Evolutionary conservation across 2,888 invertebrate species (phyloP).

Genomic region (Campoletis raptor): DNA sequence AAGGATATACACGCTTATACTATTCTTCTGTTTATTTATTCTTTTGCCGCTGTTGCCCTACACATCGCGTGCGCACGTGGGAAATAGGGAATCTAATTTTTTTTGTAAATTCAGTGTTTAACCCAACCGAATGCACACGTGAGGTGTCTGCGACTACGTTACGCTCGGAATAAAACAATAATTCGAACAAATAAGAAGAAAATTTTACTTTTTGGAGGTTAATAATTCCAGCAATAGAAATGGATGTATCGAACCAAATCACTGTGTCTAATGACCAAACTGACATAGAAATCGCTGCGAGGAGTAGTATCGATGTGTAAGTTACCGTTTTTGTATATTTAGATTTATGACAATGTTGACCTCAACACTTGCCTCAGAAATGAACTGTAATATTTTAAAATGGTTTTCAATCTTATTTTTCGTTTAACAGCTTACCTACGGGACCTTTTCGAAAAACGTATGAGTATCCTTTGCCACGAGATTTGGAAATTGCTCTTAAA

Average conservation of each 20-base stretch:
- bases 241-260: conserved; percentile 12
- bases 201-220: neutral
- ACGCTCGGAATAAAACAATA: neutral
- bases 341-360: neutral
- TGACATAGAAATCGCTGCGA: conserved; percentile 41
- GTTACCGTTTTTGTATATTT: neutral
- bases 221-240: neutral
- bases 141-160: neutral
- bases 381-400: neutral
- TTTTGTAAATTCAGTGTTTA: neutral
- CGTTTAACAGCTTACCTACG: conserved; percentile 27
- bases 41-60: neutral
- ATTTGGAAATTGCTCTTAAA: conserved; percentile 59
- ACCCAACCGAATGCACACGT: neutral
- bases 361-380: neutral
- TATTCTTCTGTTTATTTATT: neutral
- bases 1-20: neutral
- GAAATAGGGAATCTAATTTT: neutral
- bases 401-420: neutral
- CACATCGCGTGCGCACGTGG: neutral
- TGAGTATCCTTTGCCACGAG: conserved; percentile 35
- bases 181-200: neutral
- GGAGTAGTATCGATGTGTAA: conserved; percentile 58
- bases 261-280: neutral
- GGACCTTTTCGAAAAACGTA: neutral